Base-by-base conservation (phyloP, 2,113 vertebrate genomes). In the Nothocercus nigrocapillus region DNA sequence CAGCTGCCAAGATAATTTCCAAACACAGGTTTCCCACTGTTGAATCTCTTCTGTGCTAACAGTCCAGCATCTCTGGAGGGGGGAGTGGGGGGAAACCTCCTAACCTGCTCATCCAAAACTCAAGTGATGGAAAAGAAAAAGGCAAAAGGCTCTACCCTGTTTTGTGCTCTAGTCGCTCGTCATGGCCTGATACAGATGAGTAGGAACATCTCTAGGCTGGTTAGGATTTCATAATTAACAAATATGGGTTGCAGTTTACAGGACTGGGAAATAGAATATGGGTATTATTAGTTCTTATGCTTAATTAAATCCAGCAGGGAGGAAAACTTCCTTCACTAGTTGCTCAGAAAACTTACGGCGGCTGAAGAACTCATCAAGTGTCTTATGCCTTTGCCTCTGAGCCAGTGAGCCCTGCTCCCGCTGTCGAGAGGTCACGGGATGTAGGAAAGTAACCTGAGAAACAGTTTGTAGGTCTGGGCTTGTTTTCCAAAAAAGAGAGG, bases 291-390 rank as follows among this genome's bases (percentile, higher is more conserved):
- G n/a, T 79, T 40, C 34, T 78, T 12, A 6, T 6, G 34, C 78
- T 69, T 81, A 58, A 90, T 88, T 88, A 67, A 85, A 9, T 63
- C 79, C 95, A 95, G 24, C 79, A 78, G 56, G 28, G 82, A 80
- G 54, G 21, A 67, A 51, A 90, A 85, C 5, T 64, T 61, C 49
- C 54, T 70, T 38, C 28, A 8, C 32, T 8, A 7, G 28, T 1
- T 66, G 49, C 51, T 66, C 40, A 45, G 66, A 56, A 56, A 11
- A 21, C 66, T 58, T 36, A 13, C 25, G 32, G 82, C 51, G 70
- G 40, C 56, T 77, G 82, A 51, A 49, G 66, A 56, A 40, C 19
- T 9, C 0, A 3, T 68, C 51, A 38, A 93, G 73, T 51, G 25
- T 47, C 84, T 47, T 53, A 36, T 19, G 0, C 47, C 76, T 89